These are phyloP conservation scores for Macquaria ambigua DNA, from an alignment of 2,113 vertebrate species.

Conservation along the genomic window DNA sequence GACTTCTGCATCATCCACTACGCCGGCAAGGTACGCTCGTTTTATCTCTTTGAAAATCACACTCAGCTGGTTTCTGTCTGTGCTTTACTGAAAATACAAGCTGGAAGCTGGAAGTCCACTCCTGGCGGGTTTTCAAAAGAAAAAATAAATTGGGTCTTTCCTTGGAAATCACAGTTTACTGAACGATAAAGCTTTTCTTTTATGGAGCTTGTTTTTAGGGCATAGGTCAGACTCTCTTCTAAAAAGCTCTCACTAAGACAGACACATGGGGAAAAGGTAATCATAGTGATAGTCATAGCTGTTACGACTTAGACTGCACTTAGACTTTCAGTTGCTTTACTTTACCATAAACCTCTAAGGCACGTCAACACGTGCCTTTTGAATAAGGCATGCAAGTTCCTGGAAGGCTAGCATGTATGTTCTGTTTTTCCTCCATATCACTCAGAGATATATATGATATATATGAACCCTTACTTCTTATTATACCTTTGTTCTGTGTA, in stretches of 20 bases:
- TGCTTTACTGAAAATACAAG: background rate
- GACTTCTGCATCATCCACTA: conserved; percentile 99
- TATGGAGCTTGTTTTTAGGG: background rate
- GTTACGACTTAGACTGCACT: background rate
- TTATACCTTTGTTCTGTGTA: background rate
- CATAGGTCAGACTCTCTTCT: background rate
- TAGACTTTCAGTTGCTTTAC: background rate
- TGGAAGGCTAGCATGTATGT: background rate
- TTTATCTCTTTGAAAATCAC: conserved; percentile 3
- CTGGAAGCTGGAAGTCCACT: background rate
- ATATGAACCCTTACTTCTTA: background rate
- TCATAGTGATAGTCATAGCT: background rate
- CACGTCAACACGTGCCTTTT: background rate
- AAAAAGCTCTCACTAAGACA: background rate
- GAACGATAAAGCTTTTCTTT: background rate
- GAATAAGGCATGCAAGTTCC: background rate
- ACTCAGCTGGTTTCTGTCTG: background rate
- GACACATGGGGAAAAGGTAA: background rate
- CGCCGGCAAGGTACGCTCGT: conserved; percentile 90
- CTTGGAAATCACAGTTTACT: background rate
- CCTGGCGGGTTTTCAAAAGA: background rate
- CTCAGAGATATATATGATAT: background rate
- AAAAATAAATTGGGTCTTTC: background rate
- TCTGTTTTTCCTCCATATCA: background rate
- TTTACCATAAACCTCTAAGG: background rate